Conservation (phyloP, 1,140 invertebrate species). For the Aphelenchoides avenae region DNA sequence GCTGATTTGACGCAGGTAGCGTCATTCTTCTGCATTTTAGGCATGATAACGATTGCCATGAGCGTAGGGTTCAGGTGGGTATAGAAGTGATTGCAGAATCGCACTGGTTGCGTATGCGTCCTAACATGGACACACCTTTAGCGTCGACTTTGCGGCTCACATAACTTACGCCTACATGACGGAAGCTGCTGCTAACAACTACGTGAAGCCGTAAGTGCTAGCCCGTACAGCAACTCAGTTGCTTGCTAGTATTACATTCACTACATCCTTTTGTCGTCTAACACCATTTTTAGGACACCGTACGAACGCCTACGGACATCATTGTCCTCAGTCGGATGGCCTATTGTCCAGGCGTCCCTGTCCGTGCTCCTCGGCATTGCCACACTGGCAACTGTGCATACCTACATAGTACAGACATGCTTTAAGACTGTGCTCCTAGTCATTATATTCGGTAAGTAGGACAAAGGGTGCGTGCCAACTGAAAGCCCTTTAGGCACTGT, state of each 20-base stretch:
- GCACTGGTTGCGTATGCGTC: neutral
- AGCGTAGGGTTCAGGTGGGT: conserved; percentile 95
- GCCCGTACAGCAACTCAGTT: neutral
- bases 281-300: conserved; percentile 61
- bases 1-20: no score
- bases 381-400: conserved; percentile 78
- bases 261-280: neutral
- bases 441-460: conserved; percentile 84
- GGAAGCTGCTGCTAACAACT: conserved; percentile 62
- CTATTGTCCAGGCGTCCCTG: conserved; percentile 81
- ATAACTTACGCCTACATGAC: conserved; percentile 93
- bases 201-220: neutral
- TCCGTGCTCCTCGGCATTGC: conserved; percentile 59
- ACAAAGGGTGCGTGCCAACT: conserved; percentile 64
- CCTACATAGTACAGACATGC: conserved; percentile 91
- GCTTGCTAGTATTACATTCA: neutral
- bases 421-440: conserved; percentile 95
- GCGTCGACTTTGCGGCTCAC: conserved; percentile 88
- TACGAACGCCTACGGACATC: conserved; percentile 76
- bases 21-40: no score
- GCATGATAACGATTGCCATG: conserved; percentile 97
- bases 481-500: conserved; percentile 71
- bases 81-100: no score
- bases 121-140: neutral
- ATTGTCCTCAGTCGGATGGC: conserved; percentile 79